Base-by-base conservation (phyloP, 2,113 vertebrate genomes). In the Chaetodon auriga region DNA sequence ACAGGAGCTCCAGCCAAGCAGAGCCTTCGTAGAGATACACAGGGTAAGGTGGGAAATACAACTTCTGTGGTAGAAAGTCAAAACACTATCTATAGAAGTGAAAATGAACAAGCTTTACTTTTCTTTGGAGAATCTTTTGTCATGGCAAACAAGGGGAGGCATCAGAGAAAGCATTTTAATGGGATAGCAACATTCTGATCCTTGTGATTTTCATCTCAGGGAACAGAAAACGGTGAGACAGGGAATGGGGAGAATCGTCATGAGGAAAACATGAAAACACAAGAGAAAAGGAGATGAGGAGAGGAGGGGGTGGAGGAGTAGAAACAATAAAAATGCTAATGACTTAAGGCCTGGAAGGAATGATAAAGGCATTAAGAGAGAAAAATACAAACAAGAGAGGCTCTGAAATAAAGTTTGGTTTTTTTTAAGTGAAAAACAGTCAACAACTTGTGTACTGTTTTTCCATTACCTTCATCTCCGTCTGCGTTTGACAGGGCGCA, bases 391-490 rank as follows among this genome's bases (percentile, higher is more conserved):
- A 92, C 79, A 83, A 80, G 68, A 73, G 30, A 81, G 45, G 62
- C 15, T 68, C 6, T 15, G 53, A 86, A 82, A 78, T 13, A 6
- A 91, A 88, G 91, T 46, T 30, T 1, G 30, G 30, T 88, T 93
- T 63, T 11, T 45, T 43, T 21, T 6, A 81, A 68, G 23, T 78
- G 35, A 64, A 65, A 81, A 80, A 82, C 45, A 68, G 64, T 68
- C 43, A 83, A 83, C 70, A 62, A 72, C 13, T 45, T 35, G 65
- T 54, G 30, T 82, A 69, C 68, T 64, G 58, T 68, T 81, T 82
- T 87, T 83, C 76, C 87, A 95, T 98, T 99, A 99, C 97, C 98
- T 99, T 98, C 96, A 12, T 96, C 95, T 93, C 94, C 95, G 88
- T 98, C 98, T 99, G 97, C 90, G 93, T 97, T 96, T 96, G 95